A percentile compares a stretch with the other conserved stretches of the same genome.
Evolutionary conservation across 2,797 vertebrate genomes (phyloP).

Genomic region (Chelon auratus): DNA sequence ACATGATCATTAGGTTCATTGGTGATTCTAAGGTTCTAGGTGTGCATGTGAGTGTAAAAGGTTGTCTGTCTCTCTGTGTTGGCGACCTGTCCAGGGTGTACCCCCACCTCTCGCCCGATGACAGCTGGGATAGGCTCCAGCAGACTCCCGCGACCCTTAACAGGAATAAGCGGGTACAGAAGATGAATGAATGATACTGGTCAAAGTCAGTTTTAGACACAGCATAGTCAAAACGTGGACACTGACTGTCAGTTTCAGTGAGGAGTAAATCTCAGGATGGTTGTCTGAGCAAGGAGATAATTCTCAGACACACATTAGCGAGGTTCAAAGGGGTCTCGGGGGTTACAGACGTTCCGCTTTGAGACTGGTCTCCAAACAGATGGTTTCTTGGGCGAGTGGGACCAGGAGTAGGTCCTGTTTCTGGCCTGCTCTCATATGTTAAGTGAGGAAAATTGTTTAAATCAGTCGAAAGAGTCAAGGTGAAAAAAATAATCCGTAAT

Average conservation of each 20-base stretch:
- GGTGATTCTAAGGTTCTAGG: no score
- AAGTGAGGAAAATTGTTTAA: conserved; percentile 25
- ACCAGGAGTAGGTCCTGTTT: conserved; percentile 14
- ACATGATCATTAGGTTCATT: no score
- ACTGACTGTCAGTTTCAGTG: conserved; percentile 1
- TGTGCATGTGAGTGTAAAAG: no score
- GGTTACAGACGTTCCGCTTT: conserved; percentile 25
- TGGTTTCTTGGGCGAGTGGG: conserved; percentile 2
- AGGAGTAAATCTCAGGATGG: conserved; percentile 7
- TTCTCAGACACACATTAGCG: conserved; percentile 9
- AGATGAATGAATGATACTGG: not conserved
- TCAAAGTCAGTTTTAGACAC: conserved; percentile 3
- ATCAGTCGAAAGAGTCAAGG: conserved; percentile 24
- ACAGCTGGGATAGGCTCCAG: no score
- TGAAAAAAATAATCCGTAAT: conserved; percentile 43
- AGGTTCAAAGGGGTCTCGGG: conserved; percentile 19
- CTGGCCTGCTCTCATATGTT: conserved; percentile 1
- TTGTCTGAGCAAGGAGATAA: conserved; percentile 3
- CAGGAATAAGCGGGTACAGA: no score
- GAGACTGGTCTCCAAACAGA: conserved; percentile 41
- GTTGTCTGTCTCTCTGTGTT: no score
- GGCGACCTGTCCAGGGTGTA: no score
- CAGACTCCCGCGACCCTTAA: no score
- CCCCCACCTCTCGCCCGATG: no score
- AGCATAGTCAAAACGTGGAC: not conserved